phyloP scores from a whole-genome alignment of 2,113 vertebrate genomes.

The Hippolais icterina region DNA sequence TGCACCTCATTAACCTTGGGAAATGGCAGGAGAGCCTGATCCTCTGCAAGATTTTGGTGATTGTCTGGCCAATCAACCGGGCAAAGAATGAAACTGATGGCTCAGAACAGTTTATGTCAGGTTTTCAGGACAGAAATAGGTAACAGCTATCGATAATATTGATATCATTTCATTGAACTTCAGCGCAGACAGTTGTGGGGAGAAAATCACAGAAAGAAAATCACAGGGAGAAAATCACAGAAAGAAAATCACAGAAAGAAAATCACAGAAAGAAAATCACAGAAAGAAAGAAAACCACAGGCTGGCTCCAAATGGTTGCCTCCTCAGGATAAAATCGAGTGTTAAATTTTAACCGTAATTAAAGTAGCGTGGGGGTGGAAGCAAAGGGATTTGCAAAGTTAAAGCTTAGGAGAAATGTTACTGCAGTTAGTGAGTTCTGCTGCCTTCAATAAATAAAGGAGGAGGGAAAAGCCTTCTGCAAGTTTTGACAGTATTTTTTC shows the following conservation, averaged over 20 bases:
- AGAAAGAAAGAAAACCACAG: background rate
- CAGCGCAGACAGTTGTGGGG: background rate
- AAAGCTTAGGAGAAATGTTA: background rate
- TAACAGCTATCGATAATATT: background rate
- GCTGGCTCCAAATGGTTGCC: background rate
- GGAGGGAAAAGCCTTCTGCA: background rate
- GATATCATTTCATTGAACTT: background rate
- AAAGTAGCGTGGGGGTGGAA: background rate
- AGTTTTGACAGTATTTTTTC: background rate
- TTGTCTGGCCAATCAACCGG: background rate
- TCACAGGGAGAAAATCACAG: background rate
- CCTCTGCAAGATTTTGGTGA: background rate
- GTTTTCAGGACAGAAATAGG: background rate
- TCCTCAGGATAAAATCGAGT: background rate
- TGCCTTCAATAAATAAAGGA: background rate
- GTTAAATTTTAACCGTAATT: background rate
- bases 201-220: background rate
- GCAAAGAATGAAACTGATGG: background rate
- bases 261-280: background rate
- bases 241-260: background rate
- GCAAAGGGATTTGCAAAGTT: background rate
- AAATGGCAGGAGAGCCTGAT: background rate
- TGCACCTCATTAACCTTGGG: background rate
- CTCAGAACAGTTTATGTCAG: background rate
- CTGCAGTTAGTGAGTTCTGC: background rate